Evolutionary conservation across 2,888 invertebrate species (phyloP), one percentile per base, ranked within the genome.

Genomic region (Patella depressa): DNA sequence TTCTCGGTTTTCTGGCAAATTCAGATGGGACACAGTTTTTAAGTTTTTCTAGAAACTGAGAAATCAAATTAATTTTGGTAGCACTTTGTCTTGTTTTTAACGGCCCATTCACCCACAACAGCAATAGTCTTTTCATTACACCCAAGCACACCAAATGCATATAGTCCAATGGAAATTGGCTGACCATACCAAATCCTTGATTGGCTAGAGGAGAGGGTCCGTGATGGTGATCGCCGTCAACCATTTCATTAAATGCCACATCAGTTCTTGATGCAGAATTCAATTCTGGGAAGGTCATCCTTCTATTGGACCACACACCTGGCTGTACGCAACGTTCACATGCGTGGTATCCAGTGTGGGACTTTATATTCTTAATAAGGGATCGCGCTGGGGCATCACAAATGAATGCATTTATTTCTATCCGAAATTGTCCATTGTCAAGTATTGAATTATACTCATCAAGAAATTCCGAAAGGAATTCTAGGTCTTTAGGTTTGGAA

Each of bases 131-230:
- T 72, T 72, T 83, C 71, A 80, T 71, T 3, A 87, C 83, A 53
- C 88, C 88, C 15, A 87, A 72, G 72, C 85, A 86, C 2, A 86
- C 81, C 15, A 87, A 79, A 24, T 24, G 24, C 24, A 24, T 24
- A 24, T 24, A 84, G 71, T 88, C 88, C n/a, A 87, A 76, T 9
- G 83, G 82, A 80, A 88, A 81, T 59, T 81, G 75, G 14, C 81
- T 59, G 29, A 85, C 78, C 77, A 82, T 75, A 5, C 82, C 79
- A 77, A 85, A 57, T 45, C 77, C 57, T 24, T 81, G 65, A n/a
- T 76, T 53, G 57, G 29, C 45, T 3, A 79, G 53, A 53, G 82
- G 80, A 29, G 78, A 80, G 24, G 9, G n/a, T 7, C 80, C 82
- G 19, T 34, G 19, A 14, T 84, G 84, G 78, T 84, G 84, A 4